These are phyloP conservation scores for Aplocera efformata DNA, from an alignment of 2,888 invertebrate species.

Conservation along the genomic window DNA sequence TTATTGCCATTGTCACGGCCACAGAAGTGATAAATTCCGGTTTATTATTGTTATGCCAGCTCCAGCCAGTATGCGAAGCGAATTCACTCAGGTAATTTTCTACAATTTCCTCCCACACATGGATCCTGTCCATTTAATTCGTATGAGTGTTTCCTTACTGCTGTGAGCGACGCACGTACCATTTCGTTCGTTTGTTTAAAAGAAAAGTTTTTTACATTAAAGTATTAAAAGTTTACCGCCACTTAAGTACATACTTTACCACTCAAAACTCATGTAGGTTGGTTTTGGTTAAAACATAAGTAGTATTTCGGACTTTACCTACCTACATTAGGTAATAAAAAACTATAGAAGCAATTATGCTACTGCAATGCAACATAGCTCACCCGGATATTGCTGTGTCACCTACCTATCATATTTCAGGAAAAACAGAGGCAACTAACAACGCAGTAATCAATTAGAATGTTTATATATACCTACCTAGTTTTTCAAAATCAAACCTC, in stretches of 20 bases:
- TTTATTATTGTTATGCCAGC: neutral
- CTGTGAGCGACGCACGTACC: slow-evolving; percentile 12
- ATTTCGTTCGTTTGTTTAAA: no score
- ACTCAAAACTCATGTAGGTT: no score
- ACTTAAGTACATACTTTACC: no score
- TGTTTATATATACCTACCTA: no score
- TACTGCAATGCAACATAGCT: no score
- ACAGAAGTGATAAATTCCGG: neutral
- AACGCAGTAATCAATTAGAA: no score
- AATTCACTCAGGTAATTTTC: slow-evolving; percentile 17
- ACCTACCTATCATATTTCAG: slow-evolving; percentile 8
- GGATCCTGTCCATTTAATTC: slow-evolving; percentile 11
- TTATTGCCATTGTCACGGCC: neutral
- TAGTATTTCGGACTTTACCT: no score
- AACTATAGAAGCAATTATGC: slow-evolving; percentile 6
- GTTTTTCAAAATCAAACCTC: no score
- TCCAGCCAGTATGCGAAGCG: slow-evolving; percentile 2
- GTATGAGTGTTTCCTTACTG: slow-evolving; percentile 17
- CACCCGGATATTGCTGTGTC: neutral
- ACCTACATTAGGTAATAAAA: neutral
- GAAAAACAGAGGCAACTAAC: slow-evolving; percentile 3
- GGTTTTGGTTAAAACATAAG: no score
- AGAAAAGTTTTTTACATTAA: no score
- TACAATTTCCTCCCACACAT: slow-evolving; percentile 19
- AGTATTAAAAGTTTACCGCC: no score